A percentile compares a stretch with the other conserved stretches of the same genome.
Evolutionary conservation across 2,888 invertebrate genomes (phyloP).

Genomic region (Lasioglossum calceatum): DNA sequence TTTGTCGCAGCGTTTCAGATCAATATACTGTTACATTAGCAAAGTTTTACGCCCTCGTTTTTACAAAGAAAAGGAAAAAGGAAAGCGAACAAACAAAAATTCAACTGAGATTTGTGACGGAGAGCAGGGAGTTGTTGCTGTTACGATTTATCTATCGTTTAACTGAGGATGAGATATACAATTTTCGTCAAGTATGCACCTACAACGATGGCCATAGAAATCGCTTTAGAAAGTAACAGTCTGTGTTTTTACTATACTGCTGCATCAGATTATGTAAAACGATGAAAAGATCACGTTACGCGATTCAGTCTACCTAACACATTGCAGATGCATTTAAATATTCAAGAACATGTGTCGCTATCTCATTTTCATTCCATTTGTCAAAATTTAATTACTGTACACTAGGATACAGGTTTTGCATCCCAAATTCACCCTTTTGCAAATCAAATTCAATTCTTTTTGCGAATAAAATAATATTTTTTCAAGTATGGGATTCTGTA

Average conservation of each 20-base stretch:
- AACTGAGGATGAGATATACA: background rate
- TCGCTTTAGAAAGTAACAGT: background rate
- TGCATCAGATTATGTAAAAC: background rate
- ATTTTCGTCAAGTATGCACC: background rate
- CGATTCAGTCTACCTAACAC: background rate
- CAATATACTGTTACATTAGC: conserved; percentile 32
- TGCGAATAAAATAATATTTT: too few species aligned
- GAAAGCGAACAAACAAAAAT: background rate
- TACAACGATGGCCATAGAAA: background rate
- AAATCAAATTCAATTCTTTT: too few species aligned
- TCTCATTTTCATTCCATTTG: background rate
- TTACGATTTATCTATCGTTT: background rate
- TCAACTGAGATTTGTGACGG: background rate
- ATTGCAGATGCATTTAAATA: background rate
- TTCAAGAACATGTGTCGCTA: background rate
- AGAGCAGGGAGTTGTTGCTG: background rate
- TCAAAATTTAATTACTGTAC: background rate
- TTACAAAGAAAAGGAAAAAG: background rate
- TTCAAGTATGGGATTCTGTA: too few species aligned
- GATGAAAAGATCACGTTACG: background rate
- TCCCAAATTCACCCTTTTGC: too few species aligned
- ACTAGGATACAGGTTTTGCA: too few species aligned
- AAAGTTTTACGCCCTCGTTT: conserved; percentile 12
- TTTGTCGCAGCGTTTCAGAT: conserved; percentile 52
- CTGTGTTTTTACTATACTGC: background rate